Evolutionary conservation across 1,140 invertebrate genomes (phyloP).

Genomic region (Drosophila equinoxialis): DNA sequence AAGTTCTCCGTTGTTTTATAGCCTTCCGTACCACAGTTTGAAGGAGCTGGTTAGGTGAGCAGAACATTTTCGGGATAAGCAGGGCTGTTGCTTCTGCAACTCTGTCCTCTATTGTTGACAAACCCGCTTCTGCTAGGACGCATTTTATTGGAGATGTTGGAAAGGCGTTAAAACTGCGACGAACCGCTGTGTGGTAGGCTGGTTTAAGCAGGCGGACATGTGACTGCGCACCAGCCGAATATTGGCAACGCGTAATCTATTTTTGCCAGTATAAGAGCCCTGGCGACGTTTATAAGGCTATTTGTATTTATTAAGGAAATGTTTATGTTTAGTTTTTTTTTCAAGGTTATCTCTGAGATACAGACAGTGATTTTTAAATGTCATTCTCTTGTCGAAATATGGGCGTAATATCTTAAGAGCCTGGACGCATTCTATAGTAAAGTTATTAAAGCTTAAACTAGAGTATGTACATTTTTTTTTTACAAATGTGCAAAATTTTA

Average conservation of each 20-base stretch:
- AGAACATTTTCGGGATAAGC: constrained; percentile 9
- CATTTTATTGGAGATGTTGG: background rate
- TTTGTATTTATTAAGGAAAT: constrained; percentile 15
- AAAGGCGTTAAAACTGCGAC: constrained; percentile 2
- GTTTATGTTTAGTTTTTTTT: background rate
- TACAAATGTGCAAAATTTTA: constrained; percentile 14
- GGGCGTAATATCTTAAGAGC: constrained; percentile 11
- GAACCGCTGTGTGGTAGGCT: constrained; percentile 2
- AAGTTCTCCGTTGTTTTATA: constrained; percentile 16
- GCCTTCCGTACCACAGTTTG: constrained; percentile 10
- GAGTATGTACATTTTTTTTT: constrained; percentile 10
- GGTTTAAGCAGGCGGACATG: constrained; percentile 6
- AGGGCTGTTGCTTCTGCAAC: constrained; percentile 17
- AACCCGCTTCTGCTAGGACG: constrained; percentile 16
- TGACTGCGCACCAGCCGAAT: too few species aligned
- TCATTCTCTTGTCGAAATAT: constrained; percentile 21
- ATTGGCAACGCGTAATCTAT: constrained; percentile 10
- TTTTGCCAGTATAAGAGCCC: constrained; percentile 4
- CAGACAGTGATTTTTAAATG: too few species aligned
- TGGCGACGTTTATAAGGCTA: background rate
- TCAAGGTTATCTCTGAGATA: too few species aligned
- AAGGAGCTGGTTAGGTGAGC: constrained; percentile 1
- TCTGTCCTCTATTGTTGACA: constrained; percentile 18
- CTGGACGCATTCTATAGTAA: constrained; percentile 13
- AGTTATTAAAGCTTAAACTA: constrained; percentile 13